Conservation (phyloP, 2,797 vertebrate genomes). For the Sebastes baramenuke region DNA sequence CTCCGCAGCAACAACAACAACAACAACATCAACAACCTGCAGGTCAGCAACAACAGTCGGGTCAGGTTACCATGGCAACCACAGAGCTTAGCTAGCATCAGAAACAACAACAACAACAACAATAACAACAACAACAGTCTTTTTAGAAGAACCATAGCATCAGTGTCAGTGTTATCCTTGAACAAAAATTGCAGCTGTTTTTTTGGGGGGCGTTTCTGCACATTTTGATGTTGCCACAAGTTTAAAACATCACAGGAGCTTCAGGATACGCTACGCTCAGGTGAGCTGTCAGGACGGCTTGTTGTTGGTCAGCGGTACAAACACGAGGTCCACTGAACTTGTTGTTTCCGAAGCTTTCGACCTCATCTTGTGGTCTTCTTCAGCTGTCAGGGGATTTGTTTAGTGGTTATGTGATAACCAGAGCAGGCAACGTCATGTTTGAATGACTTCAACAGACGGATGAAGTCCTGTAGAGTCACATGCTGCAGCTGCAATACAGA, state of each 20-base stretch:
- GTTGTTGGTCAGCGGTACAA: too few relatives aligned
- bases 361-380: not conserved
- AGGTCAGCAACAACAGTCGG: slow-evolving; percentile 64
- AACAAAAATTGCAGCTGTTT: not conserved
- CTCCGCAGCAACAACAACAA: slow-evolving; percentile 37
- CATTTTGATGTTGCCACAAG: not conserved
- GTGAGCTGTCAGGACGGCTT: too few relatives aligned
- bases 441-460: not conserved
- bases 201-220: not conserved
- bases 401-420: not conserved
- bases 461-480: too few relatives aligned
- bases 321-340: not conserved
- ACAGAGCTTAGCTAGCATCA: slow-evolving; percentile 45
- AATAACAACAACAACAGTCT: slow-evolving; percentile 39
- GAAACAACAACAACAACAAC: slow-evolving; percentile 32
- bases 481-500: too few relatives aligned
- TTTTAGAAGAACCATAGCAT: not conserved
- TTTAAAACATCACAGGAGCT: not conserved
- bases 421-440: not conserved
- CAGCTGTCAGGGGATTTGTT: not conserved
- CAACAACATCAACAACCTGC: slow-evolving; percentile 30
- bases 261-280: not conserved
- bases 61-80: slow-evolving; percentile 60
- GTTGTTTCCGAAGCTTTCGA: not conserved
- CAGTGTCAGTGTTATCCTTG: not conserved